Evolutionary conservation across 2,797 vertebrate species (phyloP).

Genomic region (Coilia nasus): DNA sequence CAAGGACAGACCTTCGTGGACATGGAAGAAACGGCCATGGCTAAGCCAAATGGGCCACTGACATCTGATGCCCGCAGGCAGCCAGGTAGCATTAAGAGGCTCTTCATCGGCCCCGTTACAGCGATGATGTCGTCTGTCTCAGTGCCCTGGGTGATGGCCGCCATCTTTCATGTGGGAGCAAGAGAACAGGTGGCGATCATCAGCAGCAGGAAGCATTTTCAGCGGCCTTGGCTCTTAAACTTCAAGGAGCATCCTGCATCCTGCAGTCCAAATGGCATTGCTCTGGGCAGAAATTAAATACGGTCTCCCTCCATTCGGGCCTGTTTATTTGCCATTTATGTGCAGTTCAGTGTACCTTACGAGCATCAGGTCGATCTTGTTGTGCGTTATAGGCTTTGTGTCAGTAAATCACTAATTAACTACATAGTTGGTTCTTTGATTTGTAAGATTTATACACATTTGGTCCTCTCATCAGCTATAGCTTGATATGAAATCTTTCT

Average conservation of each 20-base stretch:
- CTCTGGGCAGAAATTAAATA: conserved; percentile 65
- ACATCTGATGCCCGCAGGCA: conserved; percentile 69
- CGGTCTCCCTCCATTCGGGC: background rate
- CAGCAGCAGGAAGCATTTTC: conserved; percentile 72
- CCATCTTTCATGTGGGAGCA: conserved; percentile 52
- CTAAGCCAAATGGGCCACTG: conserved; percentile 51
- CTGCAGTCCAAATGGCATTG: conserved; percentile 68
- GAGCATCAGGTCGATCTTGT: background rate
- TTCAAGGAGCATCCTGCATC: conserved; percentile 69
- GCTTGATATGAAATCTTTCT: background rate
- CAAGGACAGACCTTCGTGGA: background rate
- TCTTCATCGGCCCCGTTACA: conserved; percentile 56
- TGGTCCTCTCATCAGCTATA: background rate
- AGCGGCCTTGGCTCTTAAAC: conserved; percentile 50
- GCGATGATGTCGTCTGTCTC: conserved; percentile 57
- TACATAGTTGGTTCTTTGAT: background rate
- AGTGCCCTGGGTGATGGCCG: conserved; percentile 56
- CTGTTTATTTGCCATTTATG: background rate
- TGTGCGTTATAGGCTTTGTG: background rate
- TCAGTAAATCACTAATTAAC: background rate
- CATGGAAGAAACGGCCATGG: conserved; percentile 67
- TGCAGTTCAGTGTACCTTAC: background rate
- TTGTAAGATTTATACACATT: background rate
- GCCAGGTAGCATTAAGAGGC: conserved; percentile 52
- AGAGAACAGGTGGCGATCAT: conserved; percentile 78